Conservation (phyloP, 2,113 vertebrate genomes). For the Corythoichthys haematopterus region DNA sequence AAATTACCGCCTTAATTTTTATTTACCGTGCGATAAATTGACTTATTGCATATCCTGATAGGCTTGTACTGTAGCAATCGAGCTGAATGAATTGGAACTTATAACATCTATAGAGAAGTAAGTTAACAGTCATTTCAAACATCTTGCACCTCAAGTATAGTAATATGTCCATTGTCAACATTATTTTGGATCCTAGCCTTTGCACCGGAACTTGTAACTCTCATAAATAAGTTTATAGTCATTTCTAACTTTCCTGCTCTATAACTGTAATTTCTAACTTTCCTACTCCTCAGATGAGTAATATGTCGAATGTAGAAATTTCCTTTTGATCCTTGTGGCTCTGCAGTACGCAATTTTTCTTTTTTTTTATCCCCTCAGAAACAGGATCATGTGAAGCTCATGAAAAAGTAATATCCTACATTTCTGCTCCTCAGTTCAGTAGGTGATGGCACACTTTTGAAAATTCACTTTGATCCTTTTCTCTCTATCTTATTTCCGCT, state of each 20-base stretch:
- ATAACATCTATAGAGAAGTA: no score
- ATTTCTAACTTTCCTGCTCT: background rate
- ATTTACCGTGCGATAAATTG: no score
- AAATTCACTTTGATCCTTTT: slow-evolving; percentile 46
- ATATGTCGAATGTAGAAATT: background rate
- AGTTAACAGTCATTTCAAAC: no score
- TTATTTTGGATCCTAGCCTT: no score
- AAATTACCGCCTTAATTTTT: no score
- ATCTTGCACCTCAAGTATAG: no score
- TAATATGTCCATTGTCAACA: no score
- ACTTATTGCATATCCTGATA: no score
- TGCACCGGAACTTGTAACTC: no score
- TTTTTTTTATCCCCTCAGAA: background rate
- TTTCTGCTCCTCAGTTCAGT: background rate
- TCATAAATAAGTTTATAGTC: background rate
- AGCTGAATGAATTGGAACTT: no score
- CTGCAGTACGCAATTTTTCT: background rate
- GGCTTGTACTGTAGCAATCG: no score
- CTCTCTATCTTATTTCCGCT: background rate
- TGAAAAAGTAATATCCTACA: background rate
- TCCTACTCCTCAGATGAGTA: background rate
- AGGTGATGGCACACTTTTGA: slow-evolving; percentile 1
- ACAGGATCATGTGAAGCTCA: background rate
- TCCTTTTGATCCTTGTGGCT: background rate
- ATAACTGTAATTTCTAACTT: background rate